Conservation (phyloP, 2,888 invertebrate genomes). For the Parapristionchus giblindavisi region DNA sequence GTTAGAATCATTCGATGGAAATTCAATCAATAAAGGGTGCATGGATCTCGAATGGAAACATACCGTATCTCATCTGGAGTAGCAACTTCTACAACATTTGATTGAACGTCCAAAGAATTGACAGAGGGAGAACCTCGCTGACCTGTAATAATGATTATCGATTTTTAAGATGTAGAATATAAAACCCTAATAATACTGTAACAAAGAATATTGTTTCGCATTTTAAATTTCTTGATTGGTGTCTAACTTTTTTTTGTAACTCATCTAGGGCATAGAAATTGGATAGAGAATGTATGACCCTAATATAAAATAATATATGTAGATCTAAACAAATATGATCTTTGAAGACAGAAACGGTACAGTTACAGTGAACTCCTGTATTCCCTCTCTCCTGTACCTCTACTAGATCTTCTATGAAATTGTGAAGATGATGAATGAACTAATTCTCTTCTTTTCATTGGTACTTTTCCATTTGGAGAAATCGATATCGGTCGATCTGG, state of each 20-base stretch:
- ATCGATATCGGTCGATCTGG: constrained; percentile 13
- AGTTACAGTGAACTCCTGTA: too few relatives aligned
- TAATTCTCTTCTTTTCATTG: constrained; percentile 5
- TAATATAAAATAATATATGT: background rate
- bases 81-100: constrained; percentile 54
- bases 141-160: background rate
- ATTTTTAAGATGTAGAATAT: background rate
- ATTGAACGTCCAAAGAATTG: constrained; percentile 45
- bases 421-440: constrained; percentile 33
- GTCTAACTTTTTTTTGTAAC: too few relatives aligned
- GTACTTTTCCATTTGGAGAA: constrained; percentile 11
- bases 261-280: too few relatives aligned
- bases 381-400: too few relatives aligned
- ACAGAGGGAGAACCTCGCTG: constrained; percentile 22
- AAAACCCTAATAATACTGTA: background rate
- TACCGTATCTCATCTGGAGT: constrained; percentile 65
- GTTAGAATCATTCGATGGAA: background rate
- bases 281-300: too few relatives aligned
- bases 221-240: too few relatives aligned
- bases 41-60: background rate
- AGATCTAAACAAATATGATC: constrained; percentile 16
- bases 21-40: background rate
- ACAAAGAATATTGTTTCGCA: background rate
- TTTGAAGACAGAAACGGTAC: too few relatives aligned
- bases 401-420: constrained; percentile 26